phyloP scores from a whole-genome alignment of 1,140 invertebrate genomes.

The Melipona quadrifasciata region DNA sequence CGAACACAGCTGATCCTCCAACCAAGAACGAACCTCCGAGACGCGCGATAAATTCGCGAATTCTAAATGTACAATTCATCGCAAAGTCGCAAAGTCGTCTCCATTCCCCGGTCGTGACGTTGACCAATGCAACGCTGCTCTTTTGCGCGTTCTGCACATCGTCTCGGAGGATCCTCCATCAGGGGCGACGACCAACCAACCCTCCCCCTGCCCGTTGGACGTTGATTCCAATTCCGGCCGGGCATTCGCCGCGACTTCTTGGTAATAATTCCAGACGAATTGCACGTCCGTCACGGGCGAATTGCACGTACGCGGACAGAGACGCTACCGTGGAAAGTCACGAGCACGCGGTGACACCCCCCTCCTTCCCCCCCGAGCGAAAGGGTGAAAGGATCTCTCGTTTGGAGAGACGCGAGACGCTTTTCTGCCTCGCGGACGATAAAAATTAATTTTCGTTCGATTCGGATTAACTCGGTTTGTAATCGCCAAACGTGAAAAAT shows the following conservation, averaged over 20 bases:
- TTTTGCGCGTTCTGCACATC: not conserved
- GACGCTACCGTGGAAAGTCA: not conserved
- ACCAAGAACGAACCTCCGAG: too few species aligned
- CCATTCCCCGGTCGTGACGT: not conserved
- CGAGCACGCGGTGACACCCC: too few species aligned
- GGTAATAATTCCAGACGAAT: constrained; percentile 41
- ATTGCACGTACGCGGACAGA: not conserved
- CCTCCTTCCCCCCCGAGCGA: not conserved
- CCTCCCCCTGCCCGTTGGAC: not conserved
- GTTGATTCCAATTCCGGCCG: constrained; percentile 23
- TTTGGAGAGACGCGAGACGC: constrained; percentile 26
- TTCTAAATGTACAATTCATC: not conserved
- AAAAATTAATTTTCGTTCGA: constrained; percentile 78
- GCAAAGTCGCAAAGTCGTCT: not conserved
- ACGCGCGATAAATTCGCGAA: not conserved
- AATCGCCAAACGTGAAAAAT: constrained; percentile 71
- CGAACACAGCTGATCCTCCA: not conserved
- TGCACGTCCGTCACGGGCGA: constrained; percentile 22
- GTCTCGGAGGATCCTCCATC: not conserved
- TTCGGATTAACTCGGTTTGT: constrained; percentile 79
- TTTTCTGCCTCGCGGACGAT: constrained; percentile 67
- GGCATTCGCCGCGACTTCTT: constrained; percentile 28
- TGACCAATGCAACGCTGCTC: not conserved
- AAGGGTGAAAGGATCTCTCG: not conserved
- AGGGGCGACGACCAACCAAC: not conserved